Conservation (phyloP, 2,113 vertebrate species). For the Crotalus tigris region DNA sequence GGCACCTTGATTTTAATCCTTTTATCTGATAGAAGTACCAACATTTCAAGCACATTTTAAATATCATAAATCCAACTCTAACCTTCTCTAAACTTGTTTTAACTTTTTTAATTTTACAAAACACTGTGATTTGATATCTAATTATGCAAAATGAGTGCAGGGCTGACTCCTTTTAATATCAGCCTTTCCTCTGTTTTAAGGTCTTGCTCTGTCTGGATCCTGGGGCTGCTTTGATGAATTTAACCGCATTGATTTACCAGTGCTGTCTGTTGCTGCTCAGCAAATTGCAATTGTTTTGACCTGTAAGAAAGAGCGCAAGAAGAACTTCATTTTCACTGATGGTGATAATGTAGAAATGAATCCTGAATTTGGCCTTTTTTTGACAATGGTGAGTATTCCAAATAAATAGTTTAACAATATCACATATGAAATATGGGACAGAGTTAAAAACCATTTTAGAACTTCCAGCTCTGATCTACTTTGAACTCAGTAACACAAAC, state of each 20-base stretch:
- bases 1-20: not conserved
- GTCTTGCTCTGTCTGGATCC: conserved; percentile 94
- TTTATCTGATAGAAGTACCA: not conserved
- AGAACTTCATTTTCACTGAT: conserved; percentile 90
- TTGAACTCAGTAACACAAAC: not conserved
- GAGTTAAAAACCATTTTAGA: not conserved
- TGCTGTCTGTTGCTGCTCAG: conserved; percentile 94
- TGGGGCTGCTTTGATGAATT: conserved; percentile 99
- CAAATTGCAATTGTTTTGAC: conserved; percentile 93
- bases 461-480: not conserved
- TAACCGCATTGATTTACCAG: conserved; percentile 93
- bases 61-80: not conserved
- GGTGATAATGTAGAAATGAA: conserved; percentile 93
- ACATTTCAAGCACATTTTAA: not conserved
- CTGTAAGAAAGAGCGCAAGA: conserved; percentile 89
- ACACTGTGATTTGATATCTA: not conserved
- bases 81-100: not conserved
- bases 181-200: conserved; percentile 59
- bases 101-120: not conserved
- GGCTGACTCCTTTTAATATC: not conserved
- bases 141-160: not conserved
- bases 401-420: not conserved
- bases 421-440: not conserved
- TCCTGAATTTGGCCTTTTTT: conserved; percentile 94
- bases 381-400: conserved; percentile 85